Conservation (phyloP, 2,888 invertebrate species). For the Podabrus alpinus region DNA sequence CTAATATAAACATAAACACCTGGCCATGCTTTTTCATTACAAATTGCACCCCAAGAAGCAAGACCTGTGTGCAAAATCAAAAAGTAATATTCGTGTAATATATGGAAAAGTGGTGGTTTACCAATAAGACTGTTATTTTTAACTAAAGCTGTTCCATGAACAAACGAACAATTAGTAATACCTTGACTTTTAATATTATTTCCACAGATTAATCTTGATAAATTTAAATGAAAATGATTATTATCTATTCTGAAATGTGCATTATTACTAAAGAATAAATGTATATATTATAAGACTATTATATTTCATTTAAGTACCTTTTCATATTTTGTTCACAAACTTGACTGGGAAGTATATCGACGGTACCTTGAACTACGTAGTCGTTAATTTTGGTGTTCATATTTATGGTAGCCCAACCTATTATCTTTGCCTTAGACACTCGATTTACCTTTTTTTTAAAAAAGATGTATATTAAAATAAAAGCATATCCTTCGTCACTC, state of each 20-base stretch:
- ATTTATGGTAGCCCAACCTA: slow-evolving; percentile 1
- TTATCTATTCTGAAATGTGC: neutral
- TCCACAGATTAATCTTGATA: neutral
- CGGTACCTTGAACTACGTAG: neutral
- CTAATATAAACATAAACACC: neutral
- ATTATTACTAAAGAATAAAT: neutral
- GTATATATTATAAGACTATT: neutral
- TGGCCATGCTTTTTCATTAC: neutral
- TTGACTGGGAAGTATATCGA: neutral
- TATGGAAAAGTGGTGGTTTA: neutral
- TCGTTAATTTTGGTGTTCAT: neutral
- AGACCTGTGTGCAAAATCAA: neutral
- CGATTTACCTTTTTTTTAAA: neutral
- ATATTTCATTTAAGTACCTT: neutral
- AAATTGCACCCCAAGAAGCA: neutral
- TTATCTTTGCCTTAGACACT: neutral
- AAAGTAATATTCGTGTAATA: neutral
- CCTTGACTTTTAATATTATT: neutral
- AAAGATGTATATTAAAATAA: neutral
- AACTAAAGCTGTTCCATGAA: neutral
- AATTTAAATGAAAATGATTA: neutral
- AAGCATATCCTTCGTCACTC: too few relatives aligned
- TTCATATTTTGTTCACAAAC: neutral
- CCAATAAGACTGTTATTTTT: neutral
- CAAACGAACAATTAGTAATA: neutral